Evolutionary conservation across 2,888 invertebrate genomes (phyloP).

Genomic region (Oxycera nigricornis): DNA sequence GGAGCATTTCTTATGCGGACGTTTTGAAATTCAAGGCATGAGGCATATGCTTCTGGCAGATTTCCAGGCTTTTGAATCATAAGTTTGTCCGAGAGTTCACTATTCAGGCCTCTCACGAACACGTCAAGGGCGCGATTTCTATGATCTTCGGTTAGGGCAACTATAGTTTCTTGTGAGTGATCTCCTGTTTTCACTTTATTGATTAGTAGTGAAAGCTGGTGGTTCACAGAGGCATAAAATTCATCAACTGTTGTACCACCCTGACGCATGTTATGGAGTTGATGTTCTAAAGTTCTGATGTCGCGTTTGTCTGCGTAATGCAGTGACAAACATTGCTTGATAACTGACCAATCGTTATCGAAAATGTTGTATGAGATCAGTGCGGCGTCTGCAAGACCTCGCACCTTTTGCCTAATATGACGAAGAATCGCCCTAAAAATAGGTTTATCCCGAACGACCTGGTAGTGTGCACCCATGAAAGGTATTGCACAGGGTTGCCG

Average conservation of each 20-base stretch:
- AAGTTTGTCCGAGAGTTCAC: no score
- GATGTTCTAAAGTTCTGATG: no score
- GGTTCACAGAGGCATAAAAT: neutral
- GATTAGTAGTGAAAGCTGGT: neutral
- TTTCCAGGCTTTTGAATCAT: no score
- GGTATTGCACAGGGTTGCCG: neutral
- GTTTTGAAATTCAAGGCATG: conserved; percentile 14
- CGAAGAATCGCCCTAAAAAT: neutral
- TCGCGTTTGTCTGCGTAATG: no score
- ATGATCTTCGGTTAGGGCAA: neutral
- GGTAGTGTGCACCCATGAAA: neutral
- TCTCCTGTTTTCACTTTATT: no score
- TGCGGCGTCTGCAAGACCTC: conserved; percentile 8
- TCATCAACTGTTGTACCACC: conserved; percentile 15
- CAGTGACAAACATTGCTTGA: no score
- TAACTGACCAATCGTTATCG: neutral
- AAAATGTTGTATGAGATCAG: conserved; percentile 13
- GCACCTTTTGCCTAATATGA: neutral
- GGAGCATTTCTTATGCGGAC: neutral
- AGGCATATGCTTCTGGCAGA: no score
- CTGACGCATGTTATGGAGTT: neutral
- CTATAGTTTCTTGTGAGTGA: neutral
- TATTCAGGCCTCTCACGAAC: no score
- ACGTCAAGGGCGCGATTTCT: neutral
- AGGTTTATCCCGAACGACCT: neutral